These are phyloP conservation scores for Copidosoma aretas DNA, from an alignment of 2,888 invertebrate genomes.

Conservation along the genomic window DNA sequence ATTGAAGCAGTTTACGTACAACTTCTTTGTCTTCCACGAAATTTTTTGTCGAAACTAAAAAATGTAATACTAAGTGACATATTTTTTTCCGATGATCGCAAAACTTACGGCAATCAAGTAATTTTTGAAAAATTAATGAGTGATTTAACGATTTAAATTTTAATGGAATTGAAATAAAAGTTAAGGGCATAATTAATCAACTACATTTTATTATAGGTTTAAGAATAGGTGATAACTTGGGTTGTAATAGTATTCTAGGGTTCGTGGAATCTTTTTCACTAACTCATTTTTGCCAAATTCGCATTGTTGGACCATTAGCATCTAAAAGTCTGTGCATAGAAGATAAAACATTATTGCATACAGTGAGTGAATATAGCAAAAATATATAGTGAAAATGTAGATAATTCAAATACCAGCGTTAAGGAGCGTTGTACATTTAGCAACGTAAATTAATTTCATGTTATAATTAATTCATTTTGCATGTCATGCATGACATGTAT, in stretches of 20 bases:
- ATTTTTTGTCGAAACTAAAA: not conserved
- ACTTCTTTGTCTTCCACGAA: not conserved
- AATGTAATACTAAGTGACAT: not conserved
- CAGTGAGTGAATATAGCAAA: conserved; percentile 14
- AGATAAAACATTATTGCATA: conserved; percentile 10
- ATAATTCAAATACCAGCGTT: conserved; percentile 7
- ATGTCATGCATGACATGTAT: conserved; percentile 22
- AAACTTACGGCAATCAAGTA: not conserved
- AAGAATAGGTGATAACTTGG: not conserved
- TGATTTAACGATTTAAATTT: not conserved
- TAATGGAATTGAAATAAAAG: not conserved
- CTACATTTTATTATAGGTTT: too few relatives aligned
- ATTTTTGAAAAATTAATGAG: not conserved
- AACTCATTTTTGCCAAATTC: conserved; percentile 1
- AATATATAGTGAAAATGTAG: conserved; percentile 12
- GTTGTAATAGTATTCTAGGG: not conserved
- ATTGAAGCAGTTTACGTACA: too few relatives aligned
- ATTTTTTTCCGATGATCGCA: not conserved
- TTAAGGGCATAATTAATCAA: not conserved
- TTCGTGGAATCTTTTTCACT: not conserved
- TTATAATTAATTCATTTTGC: conserved; percentile 8
- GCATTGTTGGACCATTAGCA: conserved; percentile 10
- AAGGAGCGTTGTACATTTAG: conserved; percentile 23
- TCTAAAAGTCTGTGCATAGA: conserved; percentile 6
- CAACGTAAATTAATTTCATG: not conserved